Conservation (phyloP, 2,888 invertebrate genomes). For the Drosophila longiperda region DNA sequence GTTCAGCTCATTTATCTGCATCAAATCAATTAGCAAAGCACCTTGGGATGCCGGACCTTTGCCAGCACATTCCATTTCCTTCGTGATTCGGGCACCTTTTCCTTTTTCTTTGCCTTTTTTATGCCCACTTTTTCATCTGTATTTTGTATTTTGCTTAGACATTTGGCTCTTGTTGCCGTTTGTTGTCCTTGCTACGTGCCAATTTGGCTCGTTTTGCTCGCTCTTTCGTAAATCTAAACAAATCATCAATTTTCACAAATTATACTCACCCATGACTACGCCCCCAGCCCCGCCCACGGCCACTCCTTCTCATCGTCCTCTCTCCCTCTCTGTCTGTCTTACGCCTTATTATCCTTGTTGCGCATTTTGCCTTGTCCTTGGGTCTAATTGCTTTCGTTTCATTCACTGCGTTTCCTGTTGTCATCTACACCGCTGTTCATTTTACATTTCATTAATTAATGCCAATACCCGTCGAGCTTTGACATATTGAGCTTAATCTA, state of each 20-base stretch:
- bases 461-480: slow-evolving; percentile 72
- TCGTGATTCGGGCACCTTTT: slow-evolving; percentile 49
- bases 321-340: background rate
- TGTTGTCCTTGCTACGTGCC: slow-evolving; percentile 67
- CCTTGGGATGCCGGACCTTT: slow-evolving; percentile 50
- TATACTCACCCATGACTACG: slow-evolving; percentile 52
- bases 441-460: slow-evolving; percentile 81
- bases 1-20: slow-evolving; percentile 75
- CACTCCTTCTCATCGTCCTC: background rate
- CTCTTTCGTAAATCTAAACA: slow-evolving; percentile 80
- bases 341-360: slow-evolving; percentile 12
- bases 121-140: slow-evolving; percentile 1
- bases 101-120: slow-evolving; percentile 19
- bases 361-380: slow-evolving; percentile 42
- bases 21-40: slow-evolving; percentile 76
- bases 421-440: slow-evolving; percentile 55
- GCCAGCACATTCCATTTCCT: slow-evolving; percentile 37
- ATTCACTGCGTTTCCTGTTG: slow-evolving; percentile 59
- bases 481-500: slow-evolving; percentile 73
- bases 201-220: slow-evolving; percentile 77
- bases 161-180: slow-evolving; percentile 19
- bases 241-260: slow-evolving; percentile 82
- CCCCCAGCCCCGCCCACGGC: slow-evolving; percentile 26
- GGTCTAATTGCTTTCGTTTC: slow-evolving; percentile 71
- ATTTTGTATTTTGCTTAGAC: slow-evolving; percentile 1